Base-by-base conservation (phyloP, 2,888 invertebrate genomes). In the Lissonota sp. region DNA sequence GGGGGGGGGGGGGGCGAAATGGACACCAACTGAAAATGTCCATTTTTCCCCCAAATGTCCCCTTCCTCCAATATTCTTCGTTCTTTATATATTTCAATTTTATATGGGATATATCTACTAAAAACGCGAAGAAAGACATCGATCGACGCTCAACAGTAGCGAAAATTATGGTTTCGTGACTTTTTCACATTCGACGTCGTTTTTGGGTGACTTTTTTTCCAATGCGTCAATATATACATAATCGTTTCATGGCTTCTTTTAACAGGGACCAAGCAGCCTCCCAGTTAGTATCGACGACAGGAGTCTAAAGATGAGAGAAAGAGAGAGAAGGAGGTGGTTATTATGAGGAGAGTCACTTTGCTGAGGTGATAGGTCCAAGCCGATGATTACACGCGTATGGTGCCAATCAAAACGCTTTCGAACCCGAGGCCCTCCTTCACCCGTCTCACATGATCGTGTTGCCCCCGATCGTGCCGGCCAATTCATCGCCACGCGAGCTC, bases 381-480 rank as follows among this genome's bases (percentile, higher is more conserved):
- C 64, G 64, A 73, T 80, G 63, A 80, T 80, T 76, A 80, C 63
- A 73, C 63, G 64, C 63, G 46, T 10, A 57, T 69, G 69, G 72
- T 69, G 76, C 69, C 76, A 80, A 77, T 73, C 80, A 69, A 51
- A 57, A 80, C 76, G 63, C 80, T 63, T 66, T 73, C 73, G 64
- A 57, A 55, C 42, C 7, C 8, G 37, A 49, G 58, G 64, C 44
- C 14, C n/a, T n/a, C 8, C 16, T 72, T 62, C 51, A 62, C 46
- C 40, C 46, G 10, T 46, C 12, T 39, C 42, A 12, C 44, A 6
- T 44, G 6, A 6, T 46, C 63, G 57, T 72, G 80, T 69, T 76
- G 80, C 77, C 80, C 69, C 44, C 42, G 69, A 76, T 73, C 79
- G 57, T 62, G 44, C 39, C 14, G 12, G 44, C 40, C 49, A 58